phyloP scores from a whole-genome alignment of 2,797 vertebrate genomes.

The Sarcophilus harrisii region DNA sequence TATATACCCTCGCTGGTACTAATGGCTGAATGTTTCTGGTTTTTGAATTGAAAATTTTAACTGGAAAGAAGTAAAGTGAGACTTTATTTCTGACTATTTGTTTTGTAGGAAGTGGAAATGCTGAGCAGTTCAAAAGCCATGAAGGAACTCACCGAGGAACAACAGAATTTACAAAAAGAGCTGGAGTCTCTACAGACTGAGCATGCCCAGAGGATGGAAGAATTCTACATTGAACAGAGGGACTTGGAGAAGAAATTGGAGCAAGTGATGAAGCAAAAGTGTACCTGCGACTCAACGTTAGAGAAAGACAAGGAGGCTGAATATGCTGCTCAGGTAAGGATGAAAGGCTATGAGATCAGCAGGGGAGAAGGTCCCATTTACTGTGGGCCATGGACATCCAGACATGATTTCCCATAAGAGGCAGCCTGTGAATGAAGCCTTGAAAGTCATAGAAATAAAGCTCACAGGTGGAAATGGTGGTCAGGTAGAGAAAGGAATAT shows the following conservation, averaged over 20 bases:
- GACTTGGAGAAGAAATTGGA: conserved; percentile 96
- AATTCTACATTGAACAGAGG: conserved; percentile 94
- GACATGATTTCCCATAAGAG: not conserved
- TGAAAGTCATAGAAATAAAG: not conserved
- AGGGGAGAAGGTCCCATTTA: fast-evolving
- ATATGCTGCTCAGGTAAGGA: conserved; percentile 94
- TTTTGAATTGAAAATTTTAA: conserved; percentile 49
- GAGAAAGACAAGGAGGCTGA: conserved; percentile 95
- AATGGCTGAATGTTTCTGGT: conserved; percentile 45
- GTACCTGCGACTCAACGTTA: conserved; percentile 92
- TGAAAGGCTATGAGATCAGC: not conserved
- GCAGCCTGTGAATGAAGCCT: not conserved
- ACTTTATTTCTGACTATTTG: conserved; percentile 59
- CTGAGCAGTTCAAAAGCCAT: conserved; percentile 93
- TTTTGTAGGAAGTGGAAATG: conserved; percentile 94
- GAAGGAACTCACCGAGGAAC: conserved; percentile 95
- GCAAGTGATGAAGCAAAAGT: conserved; percentile 95
- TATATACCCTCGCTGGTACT: not conserved
- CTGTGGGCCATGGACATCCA: not conserved
- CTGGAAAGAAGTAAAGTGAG: conserved; percentile 52
- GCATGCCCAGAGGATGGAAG: conserved; percentile 94
- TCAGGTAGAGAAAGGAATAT: no score
- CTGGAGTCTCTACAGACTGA: conserved; percentile 95
- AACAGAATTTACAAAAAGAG: conserved; percentile 94
- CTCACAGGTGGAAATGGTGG: not conserved